Percentiles rank a stretch among this genome's conserved stretches.
Conservation (phyloP, 2,797 vertebrate species). For the Semaprochilodus insignis region DNA sequence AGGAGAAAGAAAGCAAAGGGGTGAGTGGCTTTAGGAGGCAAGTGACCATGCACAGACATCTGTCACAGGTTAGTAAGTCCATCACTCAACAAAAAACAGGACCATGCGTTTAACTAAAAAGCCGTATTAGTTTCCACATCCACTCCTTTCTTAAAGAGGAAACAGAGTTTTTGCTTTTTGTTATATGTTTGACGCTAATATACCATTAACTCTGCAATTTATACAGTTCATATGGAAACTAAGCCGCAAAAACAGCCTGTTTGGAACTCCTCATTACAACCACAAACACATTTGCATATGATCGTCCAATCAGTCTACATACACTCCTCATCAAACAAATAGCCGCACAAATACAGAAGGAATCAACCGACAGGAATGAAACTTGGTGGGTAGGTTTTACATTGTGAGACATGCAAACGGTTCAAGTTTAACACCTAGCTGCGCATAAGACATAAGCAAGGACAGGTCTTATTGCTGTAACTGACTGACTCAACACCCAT, state of each 20-base stretch:
- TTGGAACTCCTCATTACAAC: background rate
- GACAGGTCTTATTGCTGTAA: too few relatives aligned
- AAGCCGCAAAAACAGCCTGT: background rate
- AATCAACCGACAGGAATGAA: too few relatives aligned
- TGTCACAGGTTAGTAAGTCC: conserved; percentile 30
- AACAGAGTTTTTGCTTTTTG: too few relatives aligned
- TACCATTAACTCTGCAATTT: background rate
- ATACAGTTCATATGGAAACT: background rate
- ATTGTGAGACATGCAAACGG: too few relatives aligned
- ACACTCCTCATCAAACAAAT: too few relatives aligned
- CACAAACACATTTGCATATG: background rate
- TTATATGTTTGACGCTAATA: background rate
- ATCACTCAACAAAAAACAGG: conserved; percentile 8
- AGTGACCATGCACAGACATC: conserved; percentile 21
- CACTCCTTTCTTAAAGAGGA: background rate
- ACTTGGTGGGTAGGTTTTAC: too few relatives aligned
- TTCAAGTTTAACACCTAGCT: too few relatives aligned
- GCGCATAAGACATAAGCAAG: too few relatives aligned
- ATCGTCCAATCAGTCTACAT: background rate
- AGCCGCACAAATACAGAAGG: too few relatives aligned
- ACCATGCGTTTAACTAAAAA: background rate
- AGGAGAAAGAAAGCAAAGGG: conserved; percentile 24
- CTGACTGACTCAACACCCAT: too few relatives aligned
- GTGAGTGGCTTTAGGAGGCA: conserved; percentile 33
- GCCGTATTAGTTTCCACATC: background rate